A percentile compares a stretch with the other conserved stretches of the same genome.
These are phyloP conservation scores for Bambusicola thoracicus DNA, from an alignment of 2,113 vertebrate species.

Conservation along the genomic window DNA sequence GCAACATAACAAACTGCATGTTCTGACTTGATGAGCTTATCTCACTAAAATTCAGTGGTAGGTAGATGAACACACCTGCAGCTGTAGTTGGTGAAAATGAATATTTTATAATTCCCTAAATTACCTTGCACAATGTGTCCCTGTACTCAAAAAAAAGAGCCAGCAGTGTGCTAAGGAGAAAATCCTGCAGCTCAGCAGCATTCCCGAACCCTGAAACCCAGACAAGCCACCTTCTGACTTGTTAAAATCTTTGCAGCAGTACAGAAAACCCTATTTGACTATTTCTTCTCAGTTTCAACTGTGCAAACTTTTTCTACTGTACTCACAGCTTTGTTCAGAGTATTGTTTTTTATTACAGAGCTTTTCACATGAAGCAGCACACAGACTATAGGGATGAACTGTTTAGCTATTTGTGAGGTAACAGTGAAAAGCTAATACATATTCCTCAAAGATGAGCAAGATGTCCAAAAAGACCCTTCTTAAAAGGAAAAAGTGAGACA, in stretches of 20 bases:
- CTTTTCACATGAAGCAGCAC: not conserved
- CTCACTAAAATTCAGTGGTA: not conserved
- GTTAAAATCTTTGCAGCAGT: not conserved
- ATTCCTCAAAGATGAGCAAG: not conserved
- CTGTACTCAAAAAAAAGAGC: not conserved
- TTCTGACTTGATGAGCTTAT: not conserved
- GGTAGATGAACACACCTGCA: not conserved
- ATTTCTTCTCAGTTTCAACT: not conserved
- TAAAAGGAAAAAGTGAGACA: not conserved
- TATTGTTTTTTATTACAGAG: not conserved
- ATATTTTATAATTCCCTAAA: not conserved
- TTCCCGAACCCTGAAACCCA: not conserved
- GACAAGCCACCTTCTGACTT: not conserved
- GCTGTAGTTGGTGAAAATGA: not conserved
- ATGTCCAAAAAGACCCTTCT: not conserved
- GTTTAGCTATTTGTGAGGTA: not conserved
- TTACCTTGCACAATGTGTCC: rapidly evolving
- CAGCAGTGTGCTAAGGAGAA: not conserved
- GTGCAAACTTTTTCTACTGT: not conserved
- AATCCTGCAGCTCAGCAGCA: rapidly evolving
- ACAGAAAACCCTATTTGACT: not conserved
- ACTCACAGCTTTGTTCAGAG: not conserved
- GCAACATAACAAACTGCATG: not conserved
- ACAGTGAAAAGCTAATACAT: not conserved
- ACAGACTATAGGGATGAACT: not conserved